A percentile compares a stretch with the other conserved stretches of the same genome.
Conservation (phyloP, 1,140 invertebrate genomes). For the Gryllus bimaculatus region DNA sequence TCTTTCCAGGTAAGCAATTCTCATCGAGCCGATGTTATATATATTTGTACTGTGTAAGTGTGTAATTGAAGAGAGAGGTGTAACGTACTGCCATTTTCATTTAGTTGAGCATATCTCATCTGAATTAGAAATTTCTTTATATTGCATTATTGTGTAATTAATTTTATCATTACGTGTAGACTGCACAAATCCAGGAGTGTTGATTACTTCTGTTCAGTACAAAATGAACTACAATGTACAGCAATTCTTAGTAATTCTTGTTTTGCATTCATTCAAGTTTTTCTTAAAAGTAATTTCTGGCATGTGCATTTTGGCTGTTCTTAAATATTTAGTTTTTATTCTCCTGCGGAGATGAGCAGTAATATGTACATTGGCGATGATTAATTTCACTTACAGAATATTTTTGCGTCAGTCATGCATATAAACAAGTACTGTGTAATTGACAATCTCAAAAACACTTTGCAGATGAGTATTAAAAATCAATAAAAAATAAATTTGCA, state of each 20-base stretch:
- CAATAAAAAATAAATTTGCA: neutral
- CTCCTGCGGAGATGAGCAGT: neutral
- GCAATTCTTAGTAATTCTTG: neutral
- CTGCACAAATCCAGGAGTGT: neutral
- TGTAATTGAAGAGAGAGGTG: neutral
- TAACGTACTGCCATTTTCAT: neutral
- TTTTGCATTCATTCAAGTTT: neutral
- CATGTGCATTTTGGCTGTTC: neutral
- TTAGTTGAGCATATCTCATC: neutral
- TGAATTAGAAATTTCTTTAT: neutral
- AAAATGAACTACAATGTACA: neutral
- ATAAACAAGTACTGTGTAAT: neutral
- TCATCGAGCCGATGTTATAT: neutral
- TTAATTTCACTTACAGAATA: neutral
- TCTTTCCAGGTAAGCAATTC: neutral
- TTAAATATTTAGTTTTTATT: neutral
- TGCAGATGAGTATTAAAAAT: no score
- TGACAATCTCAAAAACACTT: neutral
- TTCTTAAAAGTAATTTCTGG: neutral
- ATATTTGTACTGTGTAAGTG: slow-evolving; percentile 4
- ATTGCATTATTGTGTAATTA: neutral
- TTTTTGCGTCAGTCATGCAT: neutral
- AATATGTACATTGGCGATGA: neutral
- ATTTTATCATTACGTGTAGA: neutral
- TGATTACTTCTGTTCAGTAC: neutral